Evolutionary conservation across 2,888 invertebrate genomes (phyloP).

Genomic region (Aleiodes leptofemur): DNA sequence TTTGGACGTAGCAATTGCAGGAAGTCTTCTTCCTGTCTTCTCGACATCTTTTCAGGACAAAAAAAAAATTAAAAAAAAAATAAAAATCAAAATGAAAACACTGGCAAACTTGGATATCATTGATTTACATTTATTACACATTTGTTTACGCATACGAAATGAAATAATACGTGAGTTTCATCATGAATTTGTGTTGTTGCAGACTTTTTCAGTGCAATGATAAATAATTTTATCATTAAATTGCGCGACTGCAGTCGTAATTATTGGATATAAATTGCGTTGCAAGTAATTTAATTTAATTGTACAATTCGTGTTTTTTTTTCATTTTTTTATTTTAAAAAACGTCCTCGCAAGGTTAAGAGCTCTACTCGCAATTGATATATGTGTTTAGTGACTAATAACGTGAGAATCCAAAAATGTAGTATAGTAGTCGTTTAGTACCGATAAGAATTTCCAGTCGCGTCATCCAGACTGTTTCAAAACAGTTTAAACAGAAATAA

Average conservation of each 20-base stretch:
- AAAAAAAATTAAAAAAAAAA: conserved; percentile 34
- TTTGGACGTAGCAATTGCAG: conserved; percentile 58
- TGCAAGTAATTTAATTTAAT: no score
- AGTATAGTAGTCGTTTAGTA: conserved; percentile 2
- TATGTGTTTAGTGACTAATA: conserved; percentile 19
- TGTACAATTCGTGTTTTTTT: no score
- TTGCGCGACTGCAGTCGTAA: no score
- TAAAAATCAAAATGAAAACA: conserved; percentile 23
- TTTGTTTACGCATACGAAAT: not conserved
- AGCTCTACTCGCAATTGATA: conserved; percentile 12
- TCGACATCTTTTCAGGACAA: conserved; percentile 37
- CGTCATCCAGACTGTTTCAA: conserved; percentile 22
- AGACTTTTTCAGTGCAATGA: no score
- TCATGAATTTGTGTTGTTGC: no score
- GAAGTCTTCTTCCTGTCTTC: conserved; percentile 58
- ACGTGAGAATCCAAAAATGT: conserved; percentile 17
- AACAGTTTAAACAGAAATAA: not conserved
- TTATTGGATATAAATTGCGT: no score
- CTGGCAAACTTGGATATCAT: not conserved
- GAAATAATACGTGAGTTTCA: no score
- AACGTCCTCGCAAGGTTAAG: conserved; percentile 31
- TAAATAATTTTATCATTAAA: no score
- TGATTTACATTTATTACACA: conserved; percentile 30
- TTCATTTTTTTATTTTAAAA: not conserved
- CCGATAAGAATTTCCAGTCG: conserved; percentile 22